Evolutionary conservation across 2,797 vertebrate species (phyloP), one percentile per base, ranked within the genome.

Genomic region (Enteromius paludinosus): DNA sequence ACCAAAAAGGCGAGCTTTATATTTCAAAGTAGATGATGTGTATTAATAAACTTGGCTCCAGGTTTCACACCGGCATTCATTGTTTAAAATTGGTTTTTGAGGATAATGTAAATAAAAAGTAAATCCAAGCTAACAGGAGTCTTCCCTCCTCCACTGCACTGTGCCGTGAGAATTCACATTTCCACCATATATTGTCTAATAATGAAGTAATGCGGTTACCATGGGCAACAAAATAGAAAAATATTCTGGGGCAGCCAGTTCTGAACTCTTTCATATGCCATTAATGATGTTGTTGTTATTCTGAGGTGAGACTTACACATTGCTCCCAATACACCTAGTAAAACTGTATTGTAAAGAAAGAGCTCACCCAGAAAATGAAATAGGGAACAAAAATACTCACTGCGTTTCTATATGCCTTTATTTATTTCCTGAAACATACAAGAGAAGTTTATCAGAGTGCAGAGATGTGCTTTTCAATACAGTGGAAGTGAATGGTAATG

Each of bases 121-220:
- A 47, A 54, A 41, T 64, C 14, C 45, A 52, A 49, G 15, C 56
- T 6, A 43, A 47, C 3, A n/a, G 10, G 20, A 78, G 20, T 78
- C 12, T 78, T 68, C 17, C 14, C 45, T 77, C 59, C 25, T 78
- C 18, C 14, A 1, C 56, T 52, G 15, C 56, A 35, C 7, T 35
- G 68, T 3, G 12, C 61, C 15, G 4, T 17, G 62, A 78, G 45
- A 52, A 41, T 64, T 74, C 15, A 82, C 45, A 75, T 75, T 75
- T 82, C 59, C 72, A 68, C 20, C 71, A 64, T 43, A 81, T 43
- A 78, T 54, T 66, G 41, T 70, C 43, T 82, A 86, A 62, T 82
- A 82, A 82, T 82, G 68, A 74, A 64, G 71, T 71, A 78, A 59
- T 78, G 45, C n/a, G 30, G 75, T 85, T 74, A 82, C 82, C 65